Evolutionary conservation across 2,888 invertebrate species (phyloP).

Genomic region (Anaspis maculata): DNA sequence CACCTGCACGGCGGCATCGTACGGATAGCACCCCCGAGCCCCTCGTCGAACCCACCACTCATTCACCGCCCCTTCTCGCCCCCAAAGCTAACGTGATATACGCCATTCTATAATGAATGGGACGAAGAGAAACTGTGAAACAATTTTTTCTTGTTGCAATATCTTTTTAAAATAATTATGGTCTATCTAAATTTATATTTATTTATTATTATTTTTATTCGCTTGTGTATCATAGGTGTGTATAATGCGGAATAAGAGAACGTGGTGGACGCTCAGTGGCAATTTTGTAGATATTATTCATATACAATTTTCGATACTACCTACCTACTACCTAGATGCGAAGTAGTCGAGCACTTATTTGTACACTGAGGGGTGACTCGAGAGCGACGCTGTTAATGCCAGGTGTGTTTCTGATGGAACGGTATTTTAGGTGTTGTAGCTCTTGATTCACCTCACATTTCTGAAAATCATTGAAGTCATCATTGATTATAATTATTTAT

Average conservation of each 20-base stretch:
- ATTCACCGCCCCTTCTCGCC: constrained; percentile 43
- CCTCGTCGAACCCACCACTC: constrained; percentile 29
- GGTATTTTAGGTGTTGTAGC: no score
- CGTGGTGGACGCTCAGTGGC: constrained; percentile 31
- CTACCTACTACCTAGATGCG: no score
- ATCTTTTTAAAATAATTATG: constrained; percentile 11
- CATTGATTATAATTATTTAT: no score
- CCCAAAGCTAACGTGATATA: constrained; percentile 42
- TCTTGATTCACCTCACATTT: no score
- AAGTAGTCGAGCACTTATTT: no score
- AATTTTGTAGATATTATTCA: constrained; percentile 28
- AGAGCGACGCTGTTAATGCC: no score
- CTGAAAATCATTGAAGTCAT: no score
- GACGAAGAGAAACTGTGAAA: constrained; percentile 22
- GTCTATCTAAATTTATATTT: background rate
- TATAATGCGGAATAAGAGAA: no score
- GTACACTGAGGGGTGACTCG: no score
- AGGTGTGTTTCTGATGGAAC: no score
- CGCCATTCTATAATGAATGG: constrained; percentile 23
- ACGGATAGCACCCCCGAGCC: constrained; percentile 38
- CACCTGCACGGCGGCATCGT: constrained; percentile 34
- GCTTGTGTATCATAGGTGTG: no score
- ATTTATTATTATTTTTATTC: constrained; percentile 15
- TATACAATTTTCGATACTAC: no score
- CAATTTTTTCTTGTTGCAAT: constrained; percentile 23